Percentiles rank a stretch among this genome's conserved stretches.
Conservation (phyloP, 2,113 vertebrate species). For the Herpetotheres cachinnans region DNA sequence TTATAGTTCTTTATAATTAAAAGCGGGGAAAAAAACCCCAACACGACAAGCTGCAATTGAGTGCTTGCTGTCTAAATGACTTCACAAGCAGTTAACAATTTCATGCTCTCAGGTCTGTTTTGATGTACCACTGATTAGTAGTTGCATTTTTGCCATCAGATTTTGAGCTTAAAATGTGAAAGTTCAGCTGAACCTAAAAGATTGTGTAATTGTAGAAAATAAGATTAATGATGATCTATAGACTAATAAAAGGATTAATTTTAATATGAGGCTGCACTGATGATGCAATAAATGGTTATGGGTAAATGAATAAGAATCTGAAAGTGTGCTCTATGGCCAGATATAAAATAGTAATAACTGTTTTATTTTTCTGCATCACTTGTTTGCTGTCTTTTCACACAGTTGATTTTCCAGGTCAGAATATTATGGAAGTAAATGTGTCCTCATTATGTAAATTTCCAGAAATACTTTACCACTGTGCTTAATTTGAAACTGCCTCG, state of each 20-base stretch:
- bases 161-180: not conserved
- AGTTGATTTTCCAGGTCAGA: not conserved
- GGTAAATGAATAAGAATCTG: not conserved
- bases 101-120: not conserved
- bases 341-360: not conserved
- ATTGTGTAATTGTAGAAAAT: not conserved
- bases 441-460: not conserved
- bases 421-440: not conserved
- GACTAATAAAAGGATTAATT: not conserved
- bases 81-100: not conserved
- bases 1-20: not conserved
- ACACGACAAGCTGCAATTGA: not conserved
- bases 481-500: not conserved
- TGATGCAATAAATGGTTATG: not conserved
- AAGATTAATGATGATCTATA: not conserved
- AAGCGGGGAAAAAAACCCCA: fast-evolving
- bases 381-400: not conserved
- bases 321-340: not conserved
- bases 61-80: not conserved
- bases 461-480: not conserved
- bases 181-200: not conserved
- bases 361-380: not conserved
- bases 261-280: not conserved
- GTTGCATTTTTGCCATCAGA: not conserved
- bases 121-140: not conserved